Evolutionary conservation across 2,888 invertebrate species (phyloP).

Genomic region (Syrphus vitripennis): DNA sequence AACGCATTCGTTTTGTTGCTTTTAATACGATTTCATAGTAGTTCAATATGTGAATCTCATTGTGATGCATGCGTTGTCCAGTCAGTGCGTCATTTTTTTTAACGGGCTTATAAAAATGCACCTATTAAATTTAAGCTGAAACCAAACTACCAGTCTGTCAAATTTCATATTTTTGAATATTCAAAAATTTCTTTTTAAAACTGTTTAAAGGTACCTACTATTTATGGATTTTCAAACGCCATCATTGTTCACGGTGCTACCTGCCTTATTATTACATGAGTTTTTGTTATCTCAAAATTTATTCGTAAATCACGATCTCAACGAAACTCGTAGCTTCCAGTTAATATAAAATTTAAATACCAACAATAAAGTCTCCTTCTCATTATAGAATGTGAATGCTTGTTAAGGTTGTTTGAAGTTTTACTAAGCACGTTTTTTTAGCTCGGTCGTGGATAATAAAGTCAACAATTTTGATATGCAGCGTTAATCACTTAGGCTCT

Average conservation of each 20-base stretch:
- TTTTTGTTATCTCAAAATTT: not conserved
- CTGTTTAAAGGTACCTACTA: too few relatives aligned
- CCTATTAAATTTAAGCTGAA: too few relatives aligned
- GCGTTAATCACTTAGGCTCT: conserved; percentile 16
- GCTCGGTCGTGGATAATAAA: not conserved
- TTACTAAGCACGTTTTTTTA: conserved; percentile 1
- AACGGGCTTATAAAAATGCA: too few relatives aligned
- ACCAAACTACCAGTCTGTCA: too few relatives aligned
- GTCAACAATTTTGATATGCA: conserved; percentile 14
- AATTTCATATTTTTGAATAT: not conserved
- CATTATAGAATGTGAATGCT: conserved; percentile 2
- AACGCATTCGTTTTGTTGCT: too few relatives aligned
- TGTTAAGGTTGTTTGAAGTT: not conserved
- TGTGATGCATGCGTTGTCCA: too few relatives aligned
- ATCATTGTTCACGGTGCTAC: not conserved
- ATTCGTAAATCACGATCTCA: not conserved
- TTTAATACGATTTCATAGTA: too few relatives aligned
- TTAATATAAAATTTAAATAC: conserved; percentile 5
- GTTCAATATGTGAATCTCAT: too few relatives aligned
- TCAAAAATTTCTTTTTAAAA: not conserved
- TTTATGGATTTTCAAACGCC: not conserved
- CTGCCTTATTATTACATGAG: not conserved
- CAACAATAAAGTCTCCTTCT: not conserved
- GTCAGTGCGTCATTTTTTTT: too few relatives aligned
- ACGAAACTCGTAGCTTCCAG: not conserved